These are phyloP conservation scores for Mixornis gularis DNA, from an alignment of 2,113 vertebrate species.

Conservation along the genomic window DNA sequence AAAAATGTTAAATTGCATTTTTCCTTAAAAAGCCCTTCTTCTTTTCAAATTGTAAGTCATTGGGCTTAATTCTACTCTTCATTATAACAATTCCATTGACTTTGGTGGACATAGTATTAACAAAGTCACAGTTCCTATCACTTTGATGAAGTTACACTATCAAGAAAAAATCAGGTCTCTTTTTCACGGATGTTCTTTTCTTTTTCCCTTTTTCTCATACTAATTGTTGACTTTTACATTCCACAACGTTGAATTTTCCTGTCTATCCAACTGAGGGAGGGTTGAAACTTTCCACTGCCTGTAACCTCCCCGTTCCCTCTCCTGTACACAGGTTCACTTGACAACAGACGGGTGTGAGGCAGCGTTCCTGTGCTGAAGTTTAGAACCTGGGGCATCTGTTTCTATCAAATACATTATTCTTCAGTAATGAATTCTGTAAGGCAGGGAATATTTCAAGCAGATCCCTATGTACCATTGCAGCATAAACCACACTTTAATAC, in stretches of 20 bases:
- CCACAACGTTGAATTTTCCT: neutral
- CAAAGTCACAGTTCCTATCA: neutral
- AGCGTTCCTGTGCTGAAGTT: neutral
- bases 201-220: neutral
- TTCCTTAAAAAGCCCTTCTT: neutral
- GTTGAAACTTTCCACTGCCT: neutral
- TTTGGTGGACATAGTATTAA: fast-evolving
- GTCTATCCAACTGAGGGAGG: neutral
- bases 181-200: neutral
- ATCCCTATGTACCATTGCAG: neutral
- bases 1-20: neutral
- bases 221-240: neutral
- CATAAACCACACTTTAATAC: neutral
- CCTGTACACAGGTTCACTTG: neutral
- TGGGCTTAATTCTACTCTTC: neutral
- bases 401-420: neutral
- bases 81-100: neutral
- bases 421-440: neutral
- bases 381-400: neutral
- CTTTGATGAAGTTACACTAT: neutral
- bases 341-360: neutral
- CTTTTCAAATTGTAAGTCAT: neutral
- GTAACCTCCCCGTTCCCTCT: fast-evolving
- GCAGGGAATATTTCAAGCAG: neutral
- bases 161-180: neutral